Evolutionary conservation across 2,888 invertebrate species (phyloP).

Genomic region (Fragum whitleyi): DNA sequence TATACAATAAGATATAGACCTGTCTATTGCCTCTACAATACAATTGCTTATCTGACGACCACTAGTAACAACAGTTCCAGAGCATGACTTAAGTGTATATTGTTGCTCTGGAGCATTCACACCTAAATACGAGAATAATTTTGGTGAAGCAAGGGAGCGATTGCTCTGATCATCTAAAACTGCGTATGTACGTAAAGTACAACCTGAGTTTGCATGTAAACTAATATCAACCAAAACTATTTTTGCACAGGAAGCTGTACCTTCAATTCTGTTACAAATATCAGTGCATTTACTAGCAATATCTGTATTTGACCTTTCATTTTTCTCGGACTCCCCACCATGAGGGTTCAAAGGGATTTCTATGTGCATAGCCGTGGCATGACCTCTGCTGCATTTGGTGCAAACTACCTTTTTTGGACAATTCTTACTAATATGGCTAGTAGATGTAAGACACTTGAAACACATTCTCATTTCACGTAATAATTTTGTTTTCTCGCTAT

Average conservation of each 20-base stretch:
- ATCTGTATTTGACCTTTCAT: neutral
- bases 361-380: neutral
- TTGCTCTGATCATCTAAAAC: constrained; percentile 52
- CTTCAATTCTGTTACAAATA: neutral
- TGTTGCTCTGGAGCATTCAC: neutral
- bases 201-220: neutral
- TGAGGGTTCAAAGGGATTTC: neutral
- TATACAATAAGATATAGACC: neutral
- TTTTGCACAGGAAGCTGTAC: constrained; percentile 43
- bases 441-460: too few relatives aligned
- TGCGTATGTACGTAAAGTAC: constrained; percentile 24
- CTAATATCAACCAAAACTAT: constrained; percentile 28
- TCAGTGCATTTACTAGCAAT: neutral
- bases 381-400: too few relatives aligned
- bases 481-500: too few relatives aligned
- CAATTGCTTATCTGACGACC: neutral
- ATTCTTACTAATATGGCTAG: too few relatives aligned
- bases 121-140: constrained; percentile 16
- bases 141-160: constrained; percentile 33
- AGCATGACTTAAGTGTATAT: constrained; percentile 9
- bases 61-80: neutral
- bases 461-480: too few relatives aligned
- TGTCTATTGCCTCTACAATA: neutral
- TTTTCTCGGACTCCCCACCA: constrained; percentile 13
- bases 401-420: too few relatives aligned